Conservation (phyloP, 2,888 invertebrate genomes). For the Linnaemya tessellans region DNA sequence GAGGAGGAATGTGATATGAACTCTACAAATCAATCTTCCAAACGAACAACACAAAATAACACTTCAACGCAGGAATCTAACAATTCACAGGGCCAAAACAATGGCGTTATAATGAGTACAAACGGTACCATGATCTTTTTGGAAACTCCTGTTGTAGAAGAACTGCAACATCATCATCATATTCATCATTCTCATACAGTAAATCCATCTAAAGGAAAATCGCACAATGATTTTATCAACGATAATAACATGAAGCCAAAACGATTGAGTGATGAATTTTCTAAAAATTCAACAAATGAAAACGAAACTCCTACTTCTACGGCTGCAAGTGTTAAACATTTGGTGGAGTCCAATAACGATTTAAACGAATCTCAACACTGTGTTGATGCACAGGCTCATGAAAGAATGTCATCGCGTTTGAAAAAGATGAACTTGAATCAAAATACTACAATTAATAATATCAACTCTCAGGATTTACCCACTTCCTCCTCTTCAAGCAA, state of each 20-base stretch:
- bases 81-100: conserved; percentile 48
- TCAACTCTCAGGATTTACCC: conserved; percentile 63
- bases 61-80: conserved; percentile 40
- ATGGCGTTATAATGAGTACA: conserved; percentile 77
- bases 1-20: conserved; percentile 66
- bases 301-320: conserved; percentile 51
- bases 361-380: conserved; percentile 58
- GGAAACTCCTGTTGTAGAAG: conserved; percentile 83
- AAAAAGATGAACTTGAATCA: conserved; percentile 80
- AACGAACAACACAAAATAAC: conserved; percentile 56
- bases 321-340: conserved; percentile 20
- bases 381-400: conserved; percentile 66
- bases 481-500: conserved; percentile 52
- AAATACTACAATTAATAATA: conserved; percentile 54
- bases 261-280: conserved; percentile 82
- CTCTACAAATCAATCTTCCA: conserved; percentile 59
- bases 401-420: conserved; percentile 80
- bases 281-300: conserved; percentile 40
- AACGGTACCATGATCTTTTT: conserved; percentile 80
- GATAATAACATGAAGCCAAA: conserved; percentile 80
- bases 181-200: conserved; percentile 47
- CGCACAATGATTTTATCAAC: conserved; percentile 52
- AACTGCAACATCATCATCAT: conserved; percentile 76
- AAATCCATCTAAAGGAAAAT: conserved; percentile 25
- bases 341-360: conserved; percentile 58